Evolutionary conservation across 2,888 invertebrate genomes (phyloP).

Genomic region (Yponomeuta sedellus): DNA sequence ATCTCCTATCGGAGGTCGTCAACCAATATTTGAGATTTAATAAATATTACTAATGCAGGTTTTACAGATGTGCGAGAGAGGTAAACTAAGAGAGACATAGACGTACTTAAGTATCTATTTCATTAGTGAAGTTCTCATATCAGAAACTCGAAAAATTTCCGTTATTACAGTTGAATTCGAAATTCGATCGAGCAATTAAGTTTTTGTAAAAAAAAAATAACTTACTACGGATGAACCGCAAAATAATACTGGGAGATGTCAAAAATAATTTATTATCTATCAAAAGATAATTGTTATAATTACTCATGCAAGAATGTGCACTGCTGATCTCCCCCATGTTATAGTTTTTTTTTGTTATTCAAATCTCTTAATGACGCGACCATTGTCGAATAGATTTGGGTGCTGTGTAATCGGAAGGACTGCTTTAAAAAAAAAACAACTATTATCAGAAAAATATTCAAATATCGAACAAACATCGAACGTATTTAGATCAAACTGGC

Average conservation of each 20-base stretch:
- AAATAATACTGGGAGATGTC: slow-evolving; percentile 11
- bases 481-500: slow-evolving; percentile 37
- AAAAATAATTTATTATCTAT: slow-evolving; percentile 70
- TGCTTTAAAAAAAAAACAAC: slow-evolving; percentile 26
- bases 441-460: slow-evolving; percentile 28
- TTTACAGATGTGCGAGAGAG: too few species aligned
- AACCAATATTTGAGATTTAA: too few species aligned
- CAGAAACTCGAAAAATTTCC: too few species aligned
- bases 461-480: slow-evolving; percentile 35
- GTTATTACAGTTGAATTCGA: too few species aligned
- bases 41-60: too few species aligned
- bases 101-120: too few species aligned
- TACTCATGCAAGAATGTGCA: slow-evolving; percentile 61
- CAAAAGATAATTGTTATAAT: slow-evolving; percentile 71
- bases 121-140: too few species aligned
- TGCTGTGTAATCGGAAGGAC: slow-evolving; percentile 32
- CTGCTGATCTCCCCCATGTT: slow-evolving; percentile 49
- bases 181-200: too few species aligned
- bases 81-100: too few species aligned
- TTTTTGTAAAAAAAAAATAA: not conserved
- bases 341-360: slow-evolving; percentile 56
- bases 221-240: not conserved
- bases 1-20: too few species aligned
- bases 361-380: slow-evolving; percentile 64
- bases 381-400: slow-evolving; percentile 45